A percentile compares a stretch with the other conserved stretches of the same genome.
phyloP scores from a whole-genome alignment of 2,113 vertebrate species.

The Sphaerodactylus townsendi region DNA sequence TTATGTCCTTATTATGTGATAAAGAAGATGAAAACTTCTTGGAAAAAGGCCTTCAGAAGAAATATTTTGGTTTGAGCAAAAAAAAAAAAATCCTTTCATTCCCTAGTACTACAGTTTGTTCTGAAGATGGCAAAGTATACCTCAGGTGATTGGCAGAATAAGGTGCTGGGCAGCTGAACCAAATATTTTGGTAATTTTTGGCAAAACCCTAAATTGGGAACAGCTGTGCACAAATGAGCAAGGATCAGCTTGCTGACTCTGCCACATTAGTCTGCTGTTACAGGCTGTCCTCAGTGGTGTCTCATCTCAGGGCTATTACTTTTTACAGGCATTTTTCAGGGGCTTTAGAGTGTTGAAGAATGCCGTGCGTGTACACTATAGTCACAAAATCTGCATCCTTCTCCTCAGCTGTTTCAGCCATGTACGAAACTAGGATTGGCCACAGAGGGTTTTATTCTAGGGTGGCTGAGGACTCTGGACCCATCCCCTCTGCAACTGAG shows the following conservation, averaged over 20 bases:
- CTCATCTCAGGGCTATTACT: constrained; percentile 33
- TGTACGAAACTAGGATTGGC: neutral
- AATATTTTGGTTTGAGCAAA: constrained; percentile 14
- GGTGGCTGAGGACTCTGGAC: neutral
- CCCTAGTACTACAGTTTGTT: neutral
- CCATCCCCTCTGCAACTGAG: neutral
- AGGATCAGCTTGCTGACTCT: constrained; percentile 49
- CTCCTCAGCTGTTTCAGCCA: neutral
- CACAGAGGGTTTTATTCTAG: rapidly evolving
- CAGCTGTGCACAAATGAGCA: constrained; percentile 46
- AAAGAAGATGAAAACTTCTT: constrained; percentile 23
- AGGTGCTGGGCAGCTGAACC: constrained; percentile 3
- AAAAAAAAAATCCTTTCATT: neutral
- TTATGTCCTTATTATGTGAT: constrained; percentile 14
- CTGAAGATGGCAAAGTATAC: constrained; percentile 13
- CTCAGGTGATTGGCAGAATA: neutral
- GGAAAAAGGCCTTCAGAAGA: constrained; percentile 37
- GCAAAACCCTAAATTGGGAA: constrained; percentile 43
- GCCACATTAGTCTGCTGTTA: constrained; percentile 37
- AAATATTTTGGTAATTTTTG: constrained; percentile 34
- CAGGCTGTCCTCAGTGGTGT: neutral
- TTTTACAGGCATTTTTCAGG: constrained; percentile 40
- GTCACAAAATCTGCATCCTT: neutral
- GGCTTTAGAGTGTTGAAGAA: constrained; percentile 21
- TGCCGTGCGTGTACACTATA: neutral